Evolutionary conservation across 2,113 vertebrate genomes (phyloP).

Genomic region (Hymenochirus boettgeri): DNA sequence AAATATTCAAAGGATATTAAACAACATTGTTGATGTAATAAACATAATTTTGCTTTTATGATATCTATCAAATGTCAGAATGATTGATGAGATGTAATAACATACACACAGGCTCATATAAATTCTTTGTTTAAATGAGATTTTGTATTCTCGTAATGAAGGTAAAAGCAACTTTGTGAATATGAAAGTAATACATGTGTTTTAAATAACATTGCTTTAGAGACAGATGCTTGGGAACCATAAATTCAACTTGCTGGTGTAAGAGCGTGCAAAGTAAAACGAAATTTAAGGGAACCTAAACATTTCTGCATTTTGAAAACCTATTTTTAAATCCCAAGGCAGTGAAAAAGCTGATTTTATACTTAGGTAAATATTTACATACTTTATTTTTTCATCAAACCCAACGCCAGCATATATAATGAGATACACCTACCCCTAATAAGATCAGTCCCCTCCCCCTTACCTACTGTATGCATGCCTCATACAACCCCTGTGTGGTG

Average conservation of each 20-base stretch:
- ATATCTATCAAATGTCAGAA: constrained; percentile 45
- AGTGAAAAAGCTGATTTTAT: too few species aligned
- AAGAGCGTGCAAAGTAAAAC: background rate
- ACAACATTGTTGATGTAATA: constrained; percentile 44
- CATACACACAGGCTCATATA: constrained; percentile 30
- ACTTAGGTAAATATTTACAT: too few species aligned
- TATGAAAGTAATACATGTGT: constrained; percentile 21
- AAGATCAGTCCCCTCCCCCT: too few species aligned
- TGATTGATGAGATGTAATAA: constrained; percentile 43
- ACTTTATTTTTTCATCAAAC: too few species aligned
- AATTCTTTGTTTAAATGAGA: constrained; percentile 26
- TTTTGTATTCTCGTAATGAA: background rate
- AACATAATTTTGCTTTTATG: constrained; percentile 48
- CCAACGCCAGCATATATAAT: too few species aligned
- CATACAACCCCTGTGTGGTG: too few species aligned
- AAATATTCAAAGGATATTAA: constrained; percentile 45
- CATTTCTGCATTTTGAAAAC: too few species aligned
- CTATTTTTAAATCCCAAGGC: too few species aligned
- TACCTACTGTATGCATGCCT: too few species aligned
- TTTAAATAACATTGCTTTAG: constrained; percentile 1
- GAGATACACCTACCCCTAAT: too few species aligned
- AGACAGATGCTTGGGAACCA: constrained; percentile 1
- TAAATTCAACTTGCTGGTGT: background rate
- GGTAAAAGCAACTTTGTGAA: constrained; percentile 16
- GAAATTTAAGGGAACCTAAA: too few species aligned